Base-by-base conservation (phyloP, 2,113 vertebrate genomes). In the Pangasianodon gigas region DNA sequence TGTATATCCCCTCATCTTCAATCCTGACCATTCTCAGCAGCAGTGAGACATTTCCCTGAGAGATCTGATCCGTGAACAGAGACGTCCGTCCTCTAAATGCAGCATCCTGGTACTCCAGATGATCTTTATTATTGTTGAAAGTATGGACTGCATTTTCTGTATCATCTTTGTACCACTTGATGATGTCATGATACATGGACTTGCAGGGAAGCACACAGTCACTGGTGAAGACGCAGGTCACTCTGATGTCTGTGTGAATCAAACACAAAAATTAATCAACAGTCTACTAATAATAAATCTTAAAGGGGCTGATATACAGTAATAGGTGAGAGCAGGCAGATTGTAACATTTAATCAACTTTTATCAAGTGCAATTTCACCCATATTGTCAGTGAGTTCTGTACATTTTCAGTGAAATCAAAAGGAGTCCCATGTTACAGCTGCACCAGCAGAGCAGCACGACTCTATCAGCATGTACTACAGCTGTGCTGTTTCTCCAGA, bases 21-120 rank as follows among this genome's bases (percentile, higher is more conserved):
- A 93, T 0, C 0, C 9, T 1, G 54, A 95, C 69, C 0, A 88
- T 6, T 10, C 1, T 92, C 69, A 97, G 92, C 41, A 19, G 88
- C 41, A 97, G 94, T 0, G 96, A 96, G 1, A 94, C 94, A 9
- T 96, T 96, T 84, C 96, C 96, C 4, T 0, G 11, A 26, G 24
- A 0, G 77, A 96, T 93, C 87, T 93, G 86, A 21, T 93, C 19
- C 0, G 37, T 41, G 85, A 95, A 96, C 89, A 96, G 88, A 0
- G 84, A 92, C 0, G 97, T 96, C 74, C 96, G 94, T 65, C 14
- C 48, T 32, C 3, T 92, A 89, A 94, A 97, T 13, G 0, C 6
- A 0, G 0, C 0, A 4, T 92, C 1, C 91, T 97, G 95, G 0
- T 0, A 0, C 0, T 0, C 0, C 0, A 96, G 26, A 2, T 95